Conservation (phyloP, 2,797 vertebrate species). For the Lycodopsis pacificus region DNA sequence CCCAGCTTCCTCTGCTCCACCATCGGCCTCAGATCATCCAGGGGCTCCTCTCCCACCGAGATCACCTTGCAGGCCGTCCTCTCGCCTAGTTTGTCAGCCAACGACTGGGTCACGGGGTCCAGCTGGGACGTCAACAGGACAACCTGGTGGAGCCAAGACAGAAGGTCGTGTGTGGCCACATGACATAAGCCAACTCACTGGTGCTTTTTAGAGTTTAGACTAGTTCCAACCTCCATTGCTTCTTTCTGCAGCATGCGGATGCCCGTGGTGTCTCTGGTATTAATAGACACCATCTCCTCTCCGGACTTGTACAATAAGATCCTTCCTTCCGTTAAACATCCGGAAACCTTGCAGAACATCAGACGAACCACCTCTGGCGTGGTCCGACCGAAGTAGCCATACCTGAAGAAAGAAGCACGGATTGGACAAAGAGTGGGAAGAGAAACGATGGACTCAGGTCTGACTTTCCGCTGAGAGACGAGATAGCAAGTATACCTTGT, state of each 20-base stretch:
- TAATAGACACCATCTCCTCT: slow-evolving; percentile 88
- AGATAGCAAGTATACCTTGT: no score
- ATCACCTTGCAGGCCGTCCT: slow-evolving; percentile 77
- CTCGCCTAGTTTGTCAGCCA: slow-evolving; percentile 76
- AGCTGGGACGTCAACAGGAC: slow-evolving; percentile 84
- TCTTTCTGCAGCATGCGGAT: slow-evolving; percentile 85
- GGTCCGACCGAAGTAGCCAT: slow-evolving; percentile 91
- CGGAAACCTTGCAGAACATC: slow-evolving; percentile 90
- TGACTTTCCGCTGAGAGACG: neutral
- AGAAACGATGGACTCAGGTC: neutral
- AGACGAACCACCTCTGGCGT: slow-evolving; percentile 87
- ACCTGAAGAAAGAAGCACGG: slow-evolving; percentile 79
- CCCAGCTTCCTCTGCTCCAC: slow-evolving; percentile 78
- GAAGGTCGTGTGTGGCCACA: rapidly evolving
- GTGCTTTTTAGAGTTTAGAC: rapidly evolving
- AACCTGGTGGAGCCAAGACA: slow-evolving; percentile 80
- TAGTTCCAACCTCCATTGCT: slow-evolving; percentile 84
- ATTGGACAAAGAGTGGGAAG: neutral
- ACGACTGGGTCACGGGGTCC: slow-evolving; percentile 72
- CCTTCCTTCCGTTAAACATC: slow-evolving; percentile 89
- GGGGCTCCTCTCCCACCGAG: slow-evolving; percentile 77
- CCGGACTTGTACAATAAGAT: slow-evolving; percentile 84
- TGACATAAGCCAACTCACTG: rapidly evolving
- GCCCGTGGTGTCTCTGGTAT: slow-evolving; percentile 84
- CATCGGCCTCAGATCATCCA: slow-evolving; percentile 72